A percentile compares a stretch with the other conserved stretches of the same genome.
phyloP scores from a whole-genome alignment of 2,797 vertebrate genomes.

The Amblyraja radiata region DNA sequence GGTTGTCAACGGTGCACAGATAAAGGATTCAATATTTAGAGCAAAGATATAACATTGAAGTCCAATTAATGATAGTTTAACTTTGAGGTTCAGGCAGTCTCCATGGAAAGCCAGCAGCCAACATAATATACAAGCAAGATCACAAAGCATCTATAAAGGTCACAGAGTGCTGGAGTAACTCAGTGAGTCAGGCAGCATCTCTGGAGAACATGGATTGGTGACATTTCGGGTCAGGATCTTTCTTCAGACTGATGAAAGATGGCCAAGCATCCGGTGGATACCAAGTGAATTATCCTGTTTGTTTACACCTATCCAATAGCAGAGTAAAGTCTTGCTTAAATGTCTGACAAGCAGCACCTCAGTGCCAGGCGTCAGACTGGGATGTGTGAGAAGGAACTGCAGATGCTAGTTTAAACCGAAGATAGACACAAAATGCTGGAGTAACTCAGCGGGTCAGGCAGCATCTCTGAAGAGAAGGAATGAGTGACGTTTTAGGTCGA shows the following conservation, averaged over 20 bases:
- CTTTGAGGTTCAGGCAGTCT: neutral
- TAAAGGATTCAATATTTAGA: too few relatives aligned
- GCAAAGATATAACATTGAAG: too few relatives aligned
- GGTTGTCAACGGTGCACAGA: too few relatives aligned
- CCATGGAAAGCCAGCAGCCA: neutral
- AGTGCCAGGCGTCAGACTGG: too few relatives aligned
- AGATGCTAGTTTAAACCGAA: too few relatives aligned
- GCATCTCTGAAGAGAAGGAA: neutral
- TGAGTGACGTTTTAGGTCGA: neutral
- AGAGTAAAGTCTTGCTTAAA: neutral
- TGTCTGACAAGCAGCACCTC: neutral
- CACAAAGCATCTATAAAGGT: neutral
- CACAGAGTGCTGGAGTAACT: too few relatives aligned
- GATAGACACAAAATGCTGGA: too few relatives aligned
- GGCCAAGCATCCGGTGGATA: too few relatives aligned
- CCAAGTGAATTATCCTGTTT: neutral
- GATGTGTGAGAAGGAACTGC: too few relatives aligned
- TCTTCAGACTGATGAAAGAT: neutral
- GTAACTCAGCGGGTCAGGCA: too few relatives aligned
- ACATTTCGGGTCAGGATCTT: neutral
- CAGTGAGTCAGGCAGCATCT: too few relatives aligned
- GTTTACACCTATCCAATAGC: neutral
- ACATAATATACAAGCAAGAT: neutral
- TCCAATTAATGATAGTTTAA: neutral
- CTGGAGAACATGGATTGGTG: too few relatives aligned